Conservation (phyloP, 2,797 vertebrate genomes). For the Cephalopachus bancanus region DNA sequence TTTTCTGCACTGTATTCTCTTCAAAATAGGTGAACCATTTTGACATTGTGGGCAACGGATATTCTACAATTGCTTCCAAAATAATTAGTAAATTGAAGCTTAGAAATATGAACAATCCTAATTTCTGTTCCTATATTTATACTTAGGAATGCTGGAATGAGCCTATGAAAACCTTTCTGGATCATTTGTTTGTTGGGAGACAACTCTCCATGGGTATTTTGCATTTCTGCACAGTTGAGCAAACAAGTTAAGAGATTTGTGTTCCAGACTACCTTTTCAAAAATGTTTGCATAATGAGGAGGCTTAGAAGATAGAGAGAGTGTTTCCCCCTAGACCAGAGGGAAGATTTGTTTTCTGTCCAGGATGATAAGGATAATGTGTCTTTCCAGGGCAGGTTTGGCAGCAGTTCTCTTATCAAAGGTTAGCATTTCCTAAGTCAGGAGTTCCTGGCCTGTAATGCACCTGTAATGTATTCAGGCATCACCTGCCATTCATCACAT, state of each 20-base stretch:
- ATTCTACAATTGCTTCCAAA: constrained; percentile 52
- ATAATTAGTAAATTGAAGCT: constrained; percentile 46
- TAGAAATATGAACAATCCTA: constrained; percentile 10
- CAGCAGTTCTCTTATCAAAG: background rate
- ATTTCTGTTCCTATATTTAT: constrained; percentile 15
- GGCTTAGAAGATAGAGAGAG: background rate
- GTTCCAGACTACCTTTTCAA: background rate
- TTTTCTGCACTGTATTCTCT: constrained; percentile 34
- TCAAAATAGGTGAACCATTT: constrained; percentile 34
- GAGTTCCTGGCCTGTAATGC: background rate
- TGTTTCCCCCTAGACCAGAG: background rate
- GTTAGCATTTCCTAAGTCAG: background rate
- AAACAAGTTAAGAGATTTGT: background rate
- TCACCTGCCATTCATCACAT: background rate
- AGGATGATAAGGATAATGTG: constrained; percentile 3
- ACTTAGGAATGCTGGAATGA: background rate
- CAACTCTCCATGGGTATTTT: background rate
- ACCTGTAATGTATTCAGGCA: background rate
- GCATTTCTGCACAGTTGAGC: background rate
- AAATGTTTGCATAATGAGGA: constrained; percentile 9
- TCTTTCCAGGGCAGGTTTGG: background rate
- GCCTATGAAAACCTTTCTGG: constrained; percentile 40
- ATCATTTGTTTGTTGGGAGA: constrained; percentile 15
- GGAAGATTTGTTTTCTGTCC: background rate
- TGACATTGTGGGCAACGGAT: background rate